These are phyloP conservation scores for Gari tellinella DNA, from an alignment of 2,888 invertebrate genomes.

Conservation along the genomic window DNA sequence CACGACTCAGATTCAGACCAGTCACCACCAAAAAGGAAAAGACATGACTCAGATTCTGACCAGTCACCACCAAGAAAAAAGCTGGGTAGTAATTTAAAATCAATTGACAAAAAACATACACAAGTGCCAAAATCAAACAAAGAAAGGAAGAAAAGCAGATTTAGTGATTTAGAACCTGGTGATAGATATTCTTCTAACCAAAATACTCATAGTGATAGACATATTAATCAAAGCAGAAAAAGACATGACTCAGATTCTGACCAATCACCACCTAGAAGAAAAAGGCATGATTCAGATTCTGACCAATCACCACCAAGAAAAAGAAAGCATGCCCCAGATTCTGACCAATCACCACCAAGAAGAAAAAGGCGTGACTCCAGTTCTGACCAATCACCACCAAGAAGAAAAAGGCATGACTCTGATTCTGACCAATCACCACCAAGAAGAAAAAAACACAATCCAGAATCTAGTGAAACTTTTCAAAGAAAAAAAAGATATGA, in stretches of 20 bases:
- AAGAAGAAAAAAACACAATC: conserved; percentile 60
- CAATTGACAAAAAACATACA: too few relatives aligned
- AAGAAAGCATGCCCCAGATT: conserved; percentile 60
- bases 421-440: conserved; percentile 82
- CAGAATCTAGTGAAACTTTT: conserved; percentile 69
- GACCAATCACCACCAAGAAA: conserved; percentile 74
- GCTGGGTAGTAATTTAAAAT: conserved; percentile 37
- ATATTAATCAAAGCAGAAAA: background rate
- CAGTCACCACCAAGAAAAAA: conserved; percentile 77
- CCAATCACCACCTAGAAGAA: conserved; percentile 72
- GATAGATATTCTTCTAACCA: conserved; percentile 50
- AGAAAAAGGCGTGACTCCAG: conserved; percentile 47
- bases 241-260: conserved; percentile 88
- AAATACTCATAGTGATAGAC: too few relatives aligned
- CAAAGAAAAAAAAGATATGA: conserved; percentile 75
- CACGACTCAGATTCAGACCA: conserved; percentile 60
- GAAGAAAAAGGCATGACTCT: conserved; percentile 75
- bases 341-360: conserved; percentile 71
- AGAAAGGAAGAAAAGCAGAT: conserved; percentile 57
- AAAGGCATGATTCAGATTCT: conserved; percentile 45
- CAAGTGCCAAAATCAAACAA: conserved; percentile 52
- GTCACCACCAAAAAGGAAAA: conserved; percentile 76
- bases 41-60: conserved; percentile 82
- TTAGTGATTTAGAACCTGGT: conserved; percentile 53
- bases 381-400: conserved; percentile 73